phyloP scores from a whole-genome alignment of 2,888 invertebrate genomes.

The Polymixis lichenea region DNA sequence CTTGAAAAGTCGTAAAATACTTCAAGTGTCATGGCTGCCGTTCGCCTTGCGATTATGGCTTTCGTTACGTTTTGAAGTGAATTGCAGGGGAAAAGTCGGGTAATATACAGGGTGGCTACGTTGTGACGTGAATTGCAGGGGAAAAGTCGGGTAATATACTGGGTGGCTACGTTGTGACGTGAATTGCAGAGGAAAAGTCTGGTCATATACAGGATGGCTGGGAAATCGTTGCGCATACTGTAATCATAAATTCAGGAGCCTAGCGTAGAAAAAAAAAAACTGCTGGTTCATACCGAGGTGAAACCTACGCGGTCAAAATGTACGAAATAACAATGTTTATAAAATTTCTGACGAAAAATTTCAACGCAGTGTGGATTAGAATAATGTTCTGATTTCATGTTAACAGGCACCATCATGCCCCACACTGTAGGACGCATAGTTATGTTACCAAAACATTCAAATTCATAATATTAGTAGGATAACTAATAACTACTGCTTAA shows the following conservation, averaged over 20 bases:
- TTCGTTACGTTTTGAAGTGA: not conserved
- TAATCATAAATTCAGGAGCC: too few species aligned
- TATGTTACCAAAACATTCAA: not conserved
- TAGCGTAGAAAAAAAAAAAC: too few species aligned
- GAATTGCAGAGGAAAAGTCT: not conserved
- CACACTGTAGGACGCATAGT: not conserved
- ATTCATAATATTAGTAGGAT: too few species aligned
- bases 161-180: not conserved
- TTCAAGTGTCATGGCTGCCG: not conserved
- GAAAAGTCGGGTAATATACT: not conserved
- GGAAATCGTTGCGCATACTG: too few species aligned
- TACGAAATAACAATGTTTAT: too few species aligned
- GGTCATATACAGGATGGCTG: not conserved
- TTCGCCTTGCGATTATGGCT: constrained; percentile 13
- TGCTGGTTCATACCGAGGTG: too few species aligned
- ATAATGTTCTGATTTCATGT: too few species aligned
- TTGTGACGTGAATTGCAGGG: not conserved
- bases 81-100: not conserved
- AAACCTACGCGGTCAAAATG: too few species aligned
- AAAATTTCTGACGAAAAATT: too few species aligned
- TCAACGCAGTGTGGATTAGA: too few species aligned
- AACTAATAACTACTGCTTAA: not conserved
- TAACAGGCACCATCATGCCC: too few species aligned
- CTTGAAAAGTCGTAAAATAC: constrained; percentile 42
- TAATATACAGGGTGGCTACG: not conserved